phyloP scores from a whole-genome alignment of 2,797 vertebrate genomes.

The Dryobates pubescens region DNA sequence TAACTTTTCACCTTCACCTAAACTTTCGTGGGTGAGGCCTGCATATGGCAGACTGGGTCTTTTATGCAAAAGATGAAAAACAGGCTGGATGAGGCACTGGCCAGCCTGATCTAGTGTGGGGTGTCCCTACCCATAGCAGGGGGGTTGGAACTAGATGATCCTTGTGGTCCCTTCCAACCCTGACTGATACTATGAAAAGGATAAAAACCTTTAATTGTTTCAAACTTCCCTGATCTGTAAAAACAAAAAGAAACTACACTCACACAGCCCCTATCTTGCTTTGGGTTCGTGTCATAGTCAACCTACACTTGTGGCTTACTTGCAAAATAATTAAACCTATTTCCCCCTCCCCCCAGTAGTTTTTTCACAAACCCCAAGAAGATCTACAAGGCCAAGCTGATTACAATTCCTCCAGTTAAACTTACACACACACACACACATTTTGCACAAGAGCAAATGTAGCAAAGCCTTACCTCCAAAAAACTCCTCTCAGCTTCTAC shows the following conservation, averaged over 20 bases:
- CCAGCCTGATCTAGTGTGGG: too few relatives aligned
- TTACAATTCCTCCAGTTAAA: rapidly evolving
- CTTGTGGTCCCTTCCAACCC: too few relatives aligned
- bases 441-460: rapidly evolving
- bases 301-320: not conserved
- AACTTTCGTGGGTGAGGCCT: not conserved
- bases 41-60: not conserved
- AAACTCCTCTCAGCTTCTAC: not conserved
- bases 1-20: not conserved
- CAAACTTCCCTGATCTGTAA: not conserved
- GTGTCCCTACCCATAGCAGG: too few relatives aligned
- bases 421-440: too few relatives aligned
- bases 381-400: too few relatives aligned
- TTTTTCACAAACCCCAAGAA: not conserved
- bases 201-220: not conserved
- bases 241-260: rapidly evolving
- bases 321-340: rapidly evolving
- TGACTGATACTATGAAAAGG: not conserved
- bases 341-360: not conserved
- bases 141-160: too few relatives aligned
- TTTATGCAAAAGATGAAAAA: not conserved
- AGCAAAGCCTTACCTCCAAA: not conserved
- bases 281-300: rapidly evolving
- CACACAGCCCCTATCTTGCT: rapidly evolving
- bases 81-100: too few relatives aligned